Base-by-base conservation (phyloP, 2,888 invertebrate species). In the Limenitis camilla region DNA sequence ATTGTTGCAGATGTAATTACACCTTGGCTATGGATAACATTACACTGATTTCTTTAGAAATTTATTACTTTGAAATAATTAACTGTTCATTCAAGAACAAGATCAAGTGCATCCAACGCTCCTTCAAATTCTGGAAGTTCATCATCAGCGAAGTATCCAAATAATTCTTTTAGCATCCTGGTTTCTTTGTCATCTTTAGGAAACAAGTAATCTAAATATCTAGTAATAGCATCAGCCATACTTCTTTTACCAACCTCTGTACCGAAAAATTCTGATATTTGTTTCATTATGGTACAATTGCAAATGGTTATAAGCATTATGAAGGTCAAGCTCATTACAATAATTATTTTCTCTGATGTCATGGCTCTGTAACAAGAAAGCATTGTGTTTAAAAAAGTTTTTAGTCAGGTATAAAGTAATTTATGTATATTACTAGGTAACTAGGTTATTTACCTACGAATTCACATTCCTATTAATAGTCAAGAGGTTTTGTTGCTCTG, bases 101-200 rank as follows among this genome's bases (percentile, higher is more conserved):
- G 68, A 45, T 71, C 66, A 41, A 71, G 50, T 4, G 69, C 72
- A 31, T 57, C 61, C 19, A 62, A 48, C 5, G 60, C 55, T 29
- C 66, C 66, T 4, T 64, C 55, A 9, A 70, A 53, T n/a, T 60
- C 62, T 0, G 62, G 61, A 5, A 61, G 55, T 9, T 62, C 60
- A 27, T 70, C 67, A 6, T 78, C 78, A 0, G 74, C 68, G n/a
- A 78, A 66, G 52, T 78, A 68, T 42, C 71, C 70, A 52, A 80
- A 81, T 19, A 86, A 65, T 52, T 76, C 71, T 49, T 83, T 83
- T 66, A 86, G 65, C 19, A 78, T 66, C 29, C 65, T 73, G 0
- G 79, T 71, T 53, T 83, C 82, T 28, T 63, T 57, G 53, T 85
- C 84, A 44, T 84, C 83, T 59, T 81, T 81, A 0, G 81, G 81